Conservation (phyloP, 2,888 invertebrate genomes). For the Troides helena region DNA sequence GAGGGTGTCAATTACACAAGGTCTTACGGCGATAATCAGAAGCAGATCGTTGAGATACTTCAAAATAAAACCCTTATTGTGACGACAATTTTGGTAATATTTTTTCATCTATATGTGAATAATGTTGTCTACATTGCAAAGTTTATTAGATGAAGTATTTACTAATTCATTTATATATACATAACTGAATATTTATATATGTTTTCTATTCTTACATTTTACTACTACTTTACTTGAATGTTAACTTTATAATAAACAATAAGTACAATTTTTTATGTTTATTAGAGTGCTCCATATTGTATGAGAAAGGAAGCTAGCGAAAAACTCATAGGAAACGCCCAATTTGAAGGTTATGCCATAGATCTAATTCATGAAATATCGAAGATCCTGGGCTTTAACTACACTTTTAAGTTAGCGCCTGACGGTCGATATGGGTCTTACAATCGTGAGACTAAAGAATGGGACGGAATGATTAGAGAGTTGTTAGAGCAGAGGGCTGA, state of each 20-base stretch:
- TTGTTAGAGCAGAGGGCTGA: slow-evolving; percentile 94
- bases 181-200: no score
- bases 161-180: background rate
- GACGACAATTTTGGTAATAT: slow-evolving; percentile 91
- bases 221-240: no score
- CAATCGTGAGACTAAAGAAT: slow-evolving; percentile 91
- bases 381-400: slow-evolving; percentile 91
- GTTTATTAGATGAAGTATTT: background rate
- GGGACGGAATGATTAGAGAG: slow-evolving; percentile 95
- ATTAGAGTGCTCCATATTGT: slow-evolving; percentile 96
- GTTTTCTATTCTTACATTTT: no score
- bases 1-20: slow-evolving; percentile 93
- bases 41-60: slow-evolving; percentile 92
- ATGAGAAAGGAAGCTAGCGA: slow-evolving; percentile 95
- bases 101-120: background rate
- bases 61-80: slow-evolving; percentile 96
- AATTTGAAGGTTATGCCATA: slow-evolving; percentile 96
- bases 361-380: slow-evolving; percentile 97
- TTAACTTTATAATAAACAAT: slow-evolving; percentile 22
- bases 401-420: slow-evolving; percentile 90
- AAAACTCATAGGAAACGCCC: slow-evolving; percentile 92
- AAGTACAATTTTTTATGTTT: slow-evolving; percentile 33
- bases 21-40: slow-evolving; percentile 91
- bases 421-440: slow-evolving; percentile 92
- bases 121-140: background rate